These are phyloP conservation scores for Scortum barcoo DNA, from an alignment of 2,113 vertebrate genomes.

Conservation along the genomic window DNA sequence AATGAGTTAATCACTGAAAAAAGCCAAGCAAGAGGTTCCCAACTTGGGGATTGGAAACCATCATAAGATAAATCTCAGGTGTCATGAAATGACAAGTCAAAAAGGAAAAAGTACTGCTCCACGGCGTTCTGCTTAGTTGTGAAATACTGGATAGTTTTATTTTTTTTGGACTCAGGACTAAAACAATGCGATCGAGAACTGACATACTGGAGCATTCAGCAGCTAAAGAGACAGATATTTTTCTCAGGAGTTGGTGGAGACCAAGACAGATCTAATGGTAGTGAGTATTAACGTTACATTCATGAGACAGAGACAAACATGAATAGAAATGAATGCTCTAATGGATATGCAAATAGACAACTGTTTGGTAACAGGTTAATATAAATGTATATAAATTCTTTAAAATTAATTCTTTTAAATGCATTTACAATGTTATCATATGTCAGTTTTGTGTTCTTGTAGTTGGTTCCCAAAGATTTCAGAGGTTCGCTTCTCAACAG, in stretches of 20 bases:
- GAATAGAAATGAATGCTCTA: too few species aligned
- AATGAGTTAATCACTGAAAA: conserved; percentile 1
- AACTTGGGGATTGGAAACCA: not conserved
- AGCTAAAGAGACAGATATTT: not conserved
- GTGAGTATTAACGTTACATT: not conserved
- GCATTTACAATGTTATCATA: too few species aligned
- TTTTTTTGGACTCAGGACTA: not conserved
- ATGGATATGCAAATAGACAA: not conserved
- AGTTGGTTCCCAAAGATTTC: too few species aligned
- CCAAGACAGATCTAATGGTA: not conserved
- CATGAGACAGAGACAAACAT: too few species aligned
- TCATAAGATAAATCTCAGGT: not conserved
- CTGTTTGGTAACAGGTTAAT: not conserved
- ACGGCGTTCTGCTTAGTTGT: not conserved
- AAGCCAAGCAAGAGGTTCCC: not conserved
- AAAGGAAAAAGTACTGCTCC: not conserved
- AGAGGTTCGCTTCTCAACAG: too few species aligned
- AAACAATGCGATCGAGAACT: not conserved
- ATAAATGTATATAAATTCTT: too few species aligned
- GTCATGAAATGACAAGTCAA: not conserved
- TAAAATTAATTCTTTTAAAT: too few species aligned
- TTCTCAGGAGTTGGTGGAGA: not conserved
- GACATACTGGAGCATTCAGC: too few species aligned
- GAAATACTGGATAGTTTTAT: not conserved
- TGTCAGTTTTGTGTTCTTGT: not conserved